Evolutionary conservation across 2,113 vertebrate species (phyloP).

Genomic region (Anguilla rostrata): DNA sequence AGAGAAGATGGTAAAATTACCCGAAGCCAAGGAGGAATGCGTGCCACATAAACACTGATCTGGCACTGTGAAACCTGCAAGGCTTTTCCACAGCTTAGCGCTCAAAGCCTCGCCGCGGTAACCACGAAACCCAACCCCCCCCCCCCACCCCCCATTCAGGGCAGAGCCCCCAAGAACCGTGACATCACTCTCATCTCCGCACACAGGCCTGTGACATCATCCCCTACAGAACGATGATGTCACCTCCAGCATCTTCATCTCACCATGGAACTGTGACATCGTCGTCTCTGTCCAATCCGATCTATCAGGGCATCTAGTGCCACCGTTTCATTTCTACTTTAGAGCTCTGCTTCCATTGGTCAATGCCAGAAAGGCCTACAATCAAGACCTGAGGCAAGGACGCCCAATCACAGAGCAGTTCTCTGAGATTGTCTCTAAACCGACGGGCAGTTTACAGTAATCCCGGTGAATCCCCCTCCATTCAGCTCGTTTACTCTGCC

Average conservation of each 20-base stretch:
- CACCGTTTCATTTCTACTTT: too few relatives aligned
- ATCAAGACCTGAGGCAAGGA: constrained; percentile 14
- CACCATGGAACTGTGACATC: not conserved
- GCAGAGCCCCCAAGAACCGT: not conserved
- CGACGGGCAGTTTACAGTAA: constrained; percentile 74
- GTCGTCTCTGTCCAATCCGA: not conserved
- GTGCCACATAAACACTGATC: not conserved
- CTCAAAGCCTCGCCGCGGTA: not conserved
- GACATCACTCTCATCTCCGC: not conserved
- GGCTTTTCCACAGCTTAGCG: not conserved
- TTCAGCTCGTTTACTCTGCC: constrained; percentile 58
- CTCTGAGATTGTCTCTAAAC: constrained; percentile 58
- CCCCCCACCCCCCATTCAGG: not conserved
- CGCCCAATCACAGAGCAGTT: constrained; percentile 45
- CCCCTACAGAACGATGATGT: not conserved
- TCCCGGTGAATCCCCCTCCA: constrained; percentile 71
- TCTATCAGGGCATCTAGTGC: not conserved
- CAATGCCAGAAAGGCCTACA: not conserved
- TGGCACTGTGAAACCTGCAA: not conserved
- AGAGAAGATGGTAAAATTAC: not conserved
- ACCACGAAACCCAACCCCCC: not conserved
- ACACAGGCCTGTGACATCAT: not conserved
- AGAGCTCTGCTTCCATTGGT: too few relatives aligned
- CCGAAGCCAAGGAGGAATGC: not conserved
- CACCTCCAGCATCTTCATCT: not conserved